Evolutionary conservation across 2,888 invertebrate species (phyloP).

Genomic region (Cerceris rybyensis): DNA sequence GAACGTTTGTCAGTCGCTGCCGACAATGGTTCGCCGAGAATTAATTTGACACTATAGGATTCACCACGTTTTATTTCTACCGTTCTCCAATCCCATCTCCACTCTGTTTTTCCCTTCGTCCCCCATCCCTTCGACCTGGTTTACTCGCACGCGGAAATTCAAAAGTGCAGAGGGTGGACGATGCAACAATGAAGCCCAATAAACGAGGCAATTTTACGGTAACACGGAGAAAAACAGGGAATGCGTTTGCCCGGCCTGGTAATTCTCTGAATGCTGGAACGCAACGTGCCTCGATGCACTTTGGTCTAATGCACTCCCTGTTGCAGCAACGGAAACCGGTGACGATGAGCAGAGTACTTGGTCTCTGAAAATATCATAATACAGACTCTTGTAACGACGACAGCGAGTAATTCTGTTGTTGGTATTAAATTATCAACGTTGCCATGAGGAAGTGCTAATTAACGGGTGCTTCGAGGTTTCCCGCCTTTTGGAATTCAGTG

Average conservation of each 20-base stretch:
- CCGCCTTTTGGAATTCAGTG: too few species aligned
- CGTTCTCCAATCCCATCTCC: not conserved
- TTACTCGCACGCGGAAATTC: not conserved
- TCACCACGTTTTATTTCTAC: conserved; percentile 24
- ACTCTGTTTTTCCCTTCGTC: conserved; percentile 3
- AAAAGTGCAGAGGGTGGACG: not conserved
- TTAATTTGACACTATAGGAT: conserved; percentile 27
- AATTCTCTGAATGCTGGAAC: conserved; percentile 72
- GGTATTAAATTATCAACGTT: too few species aligned
- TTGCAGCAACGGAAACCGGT: conserved; percentile 20
- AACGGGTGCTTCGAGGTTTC: too few species aligned
- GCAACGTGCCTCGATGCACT: conserved; percentile 63
- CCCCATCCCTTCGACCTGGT: not conserved
- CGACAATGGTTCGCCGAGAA: conserved; percentile 17
- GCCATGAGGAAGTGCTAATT: too few species aligned
- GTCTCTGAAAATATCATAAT: conserved; percentile 54
- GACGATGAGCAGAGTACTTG: conserved; percentile 21
- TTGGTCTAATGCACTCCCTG: conserved; percentile 69
- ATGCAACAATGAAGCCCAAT: conserved; percentile 61
- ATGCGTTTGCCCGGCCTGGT: conserved; percentile 47
- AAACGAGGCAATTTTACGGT: conserved; percentile 64
- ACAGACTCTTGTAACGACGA: not conserved
- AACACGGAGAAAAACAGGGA: conserved; percentile 57
- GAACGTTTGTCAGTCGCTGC: conserved; percentile 15
- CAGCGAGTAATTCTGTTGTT: too few species aligned